Evolutionary conservation across 2,888 invertebrate species (phyloP), one percentile per base, ranked within the genome.

Genomic region (Erannis defoliaria): DNA sequence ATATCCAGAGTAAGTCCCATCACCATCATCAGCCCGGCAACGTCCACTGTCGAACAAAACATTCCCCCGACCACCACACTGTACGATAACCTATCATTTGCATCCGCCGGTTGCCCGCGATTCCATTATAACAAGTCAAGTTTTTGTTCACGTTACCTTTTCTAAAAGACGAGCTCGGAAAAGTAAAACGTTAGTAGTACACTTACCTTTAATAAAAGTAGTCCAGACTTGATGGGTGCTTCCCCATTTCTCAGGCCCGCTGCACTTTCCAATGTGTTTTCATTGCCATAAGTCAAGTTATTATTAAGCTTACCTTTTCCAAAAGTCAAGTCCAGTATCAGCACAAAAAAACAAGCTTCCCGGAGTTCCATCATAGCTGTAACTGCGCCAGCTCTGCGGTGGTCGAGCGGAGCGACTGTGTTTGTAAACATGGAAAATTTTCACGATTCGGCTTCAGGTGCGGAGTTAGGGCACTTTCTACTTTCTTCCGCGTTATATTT

Each of bases 341-440:
- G 50, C 50, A 55, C 50, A 60, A 55, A 26, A 51, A 55, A 45
- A 55, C 61, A 55, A 43, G 33, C 50, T 33, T 10, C 10, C 19
- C 69, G 70, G 51, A 68, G 62, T 46, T 68, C 73, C 56, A 75
- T 57, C 62, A 45, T 43, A 10, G 54, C 63, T 19, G 37, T 62
- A 63, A 55, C 69, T 65, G 51, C 64, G 55, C 63, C 68, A 76
- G 58, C 55, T 65, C 60, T n/a, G 31, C 60, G 58, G 29, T 37
- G 46, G 66, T 69, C 58, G 59, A 61, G 48, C 63, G 55, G 65
- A 58, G 53, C 64, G 62, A 40, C 51, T 16, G 31, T 79, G 78
- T 90, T 90, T 85, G 84, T 86, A 89, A 90, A 89, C 78, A 86
- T 61, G 9, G 16, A 8, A 57, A 51, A 70, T 69, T 72, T 73